Percentiles rank a stretch among this genome's conserved stretches.
Evolutionary conservation across 2,113 vertebrate genomes (phyloP).

Genomic region (Dipodomys ordii): DNA sequence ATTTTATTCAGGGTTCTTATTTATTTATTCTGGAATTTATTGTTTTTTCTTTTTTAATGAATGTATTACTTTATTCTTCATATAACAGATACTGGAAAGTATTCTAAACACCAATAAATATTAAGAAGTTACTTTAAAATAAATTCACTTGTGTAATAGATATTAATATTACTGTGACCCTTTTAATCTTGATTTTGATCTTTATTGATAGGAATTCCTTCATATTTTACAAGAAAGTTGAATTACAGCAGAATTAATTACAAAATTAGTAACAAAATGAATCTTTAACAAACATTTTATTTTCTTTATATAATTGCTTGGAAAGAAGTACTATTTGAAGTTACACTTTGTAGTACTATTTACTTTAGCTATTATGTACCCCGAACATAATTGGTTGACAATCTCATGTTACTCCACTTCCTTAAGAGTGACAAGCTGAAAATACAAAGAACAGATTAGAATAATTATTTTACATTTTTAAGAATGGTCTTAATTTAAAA

Average conservation of each 20-base stretch:
- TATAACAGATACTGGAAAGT: background rate
- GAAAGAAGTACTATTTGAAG: background rate
- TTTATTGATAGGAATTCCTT: background rate
- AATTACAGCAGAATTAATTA: background rate
- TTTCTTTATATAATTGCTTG: background rate
- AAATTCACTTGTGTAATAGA: background rate
- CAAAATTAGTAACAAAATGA: background rate
- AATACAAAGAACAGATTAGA: conserved; percentile 47
- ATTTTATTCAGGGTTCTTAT: background rate
- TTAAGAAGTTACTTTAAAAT: background rate
- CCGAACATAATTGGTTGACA: conserved; percentile 12
- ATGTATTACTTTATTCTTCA: background rate
- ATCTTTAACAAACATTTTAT: background rate
- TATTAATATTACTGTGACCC: background rate
- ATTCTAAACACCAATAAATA: background rate
- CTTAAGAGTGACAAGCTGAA: conserved; percentile 61
- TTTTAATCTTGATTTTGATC: conserved; percentile 9
- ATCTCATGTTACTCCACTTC: background rate
- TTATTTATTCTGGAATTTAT: background rate
- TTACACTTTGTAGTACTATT: background rate
- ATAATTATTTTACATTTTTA: conserved; percentile 67
- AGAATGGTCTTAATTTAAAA: conserved; percentile 71
- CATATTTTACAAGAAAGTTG: conserved; percentile 10
- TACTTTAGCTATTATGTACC: background rate
- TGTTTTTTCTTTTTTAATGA: background rate